Evolutionary conservation across 2,797 vertebrate species (phyloP).

Genomic region (Lophius americanus): DNA sequence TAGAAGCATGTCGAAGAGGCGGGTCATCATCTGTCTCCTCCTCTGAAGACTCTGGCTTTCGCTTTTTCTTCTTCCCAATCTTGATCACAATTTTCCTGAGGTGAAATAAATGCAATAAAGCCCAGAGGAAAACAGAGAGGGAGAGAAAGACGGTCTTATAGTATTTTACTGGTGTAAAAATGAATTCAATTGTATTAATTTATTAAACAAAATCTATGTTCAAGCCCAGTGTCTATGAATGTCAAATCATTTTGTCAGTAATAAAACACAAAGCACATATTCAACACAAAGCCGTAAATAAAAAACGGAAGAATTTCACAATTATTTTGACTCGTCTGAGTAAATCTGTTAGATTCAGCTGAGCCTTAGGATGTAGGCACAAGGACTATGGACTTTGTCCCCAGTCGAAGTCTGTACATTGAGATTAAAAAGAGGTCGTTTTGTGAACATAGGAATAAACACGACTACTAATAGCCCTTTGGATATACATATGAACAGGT

Average conservation of each 20-base stretch:
- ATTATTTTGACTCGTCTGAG: too few species aligned
- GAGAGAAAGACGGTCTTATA: too few species aligned
- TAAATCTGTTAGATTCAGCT: not conserved
- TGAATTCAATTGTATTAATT: too few species aligned
- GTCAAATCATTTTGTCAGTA: too few species aligned
- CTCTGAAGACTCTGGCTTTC: constrained; percentile 94
- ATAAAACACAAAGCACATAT: too few species aligned
- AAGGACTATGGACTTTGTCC: not conserved
- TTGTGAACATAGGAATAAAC: not conserved
- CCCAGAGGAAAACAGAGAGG: not conserved
- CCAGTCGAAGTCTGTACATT: not conserved
- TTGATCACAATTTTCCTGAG: constrained; percentile 97
- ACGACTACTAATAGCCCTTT: not conserved
- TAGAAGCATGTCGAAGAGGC: constrained; percentile 81
- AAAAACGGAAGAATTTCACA: too few species aligned
- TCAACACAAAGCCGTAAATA: too few species aligned
- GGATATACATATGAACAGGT: not conserved
- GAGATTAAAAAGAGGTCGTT: not conserved
- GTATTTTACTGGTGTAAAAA: too few species aligned
- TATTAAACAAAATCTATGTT: too few species aligned
- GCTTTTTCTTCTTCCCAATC: constrained; percentile 95
- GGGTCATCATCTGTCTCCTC: constrained; percentile 92
- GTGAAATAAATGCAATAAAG: constrained; percentile 15
- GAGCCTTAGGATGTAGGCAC: not conserved
- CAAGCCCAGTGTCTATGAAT: too few species aligned